A percentile compares a stretch with the other conserved stretches of the same genome.
phyloP scores from a whole-genome alignment of 2,797 vertebrate genomes.

The Cuniculus paca region DNA sequence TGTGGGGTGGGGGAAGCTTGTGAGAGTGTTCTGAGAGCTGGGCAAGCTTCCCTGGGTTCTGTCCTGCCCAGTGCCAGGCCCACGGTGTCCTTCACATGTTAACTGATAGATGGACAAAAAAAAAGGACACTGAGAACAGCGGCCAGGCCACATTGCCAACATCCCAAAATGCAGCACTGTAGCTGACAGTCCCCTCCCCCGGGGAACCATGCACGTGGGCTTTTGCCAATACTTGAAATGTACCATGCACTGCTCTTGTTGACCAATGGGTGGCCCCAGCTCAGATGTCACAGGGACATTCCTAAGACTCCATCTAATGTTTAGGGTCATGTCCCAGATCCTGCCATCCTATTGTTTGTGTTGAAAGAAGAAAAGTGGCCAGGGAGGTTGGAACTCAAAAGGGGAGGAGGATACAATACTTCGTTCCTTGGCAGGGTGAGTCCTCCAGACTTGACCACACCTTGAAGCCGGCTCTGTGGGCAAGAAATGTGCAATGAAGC shows the following conservation, averaged over 20 bases:
- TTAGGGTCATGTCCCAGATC: background rate
- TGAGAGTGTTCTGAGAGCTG: background rate
- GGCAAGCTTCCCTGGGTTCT: no score
- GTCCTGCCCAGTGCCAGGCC: no score
- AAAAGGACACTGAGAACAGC: accelerated
- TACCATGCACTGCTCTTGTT: accelerated
- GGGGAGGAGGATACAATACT: accelerated
- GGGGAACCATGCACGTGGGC: accelerated
- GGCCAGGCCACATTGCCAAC: accelerated
- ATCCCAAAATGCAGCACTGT: accelerated
- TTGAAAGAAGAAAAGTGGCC: background rate
- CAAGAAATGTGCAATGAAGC: accelerated
- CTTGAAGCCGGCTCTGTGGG: background rate
- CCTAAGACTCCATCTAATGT: background rate
- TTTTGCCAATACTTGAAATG: background rate
- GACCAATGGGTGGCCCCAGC: background rate
- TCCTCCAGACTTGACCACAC: background rate
- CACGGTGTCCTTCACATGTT: background rate
- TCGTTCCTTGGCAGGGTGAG: accelerated
- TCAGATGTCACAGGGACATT: background rate
- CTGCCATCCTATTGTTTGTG: background rate
- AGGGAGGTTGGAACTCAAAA: background rate
- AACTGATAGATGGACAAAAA: no score
- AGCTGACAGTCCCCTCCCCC: background rate
- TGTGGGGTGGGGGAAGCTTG: background rate